Evolutionary conservation across 2,888 invertebrate genomes (phyloP), one percentile per base, ranked within the genome.

Genomic region (Syritta pipiens): DNA sequence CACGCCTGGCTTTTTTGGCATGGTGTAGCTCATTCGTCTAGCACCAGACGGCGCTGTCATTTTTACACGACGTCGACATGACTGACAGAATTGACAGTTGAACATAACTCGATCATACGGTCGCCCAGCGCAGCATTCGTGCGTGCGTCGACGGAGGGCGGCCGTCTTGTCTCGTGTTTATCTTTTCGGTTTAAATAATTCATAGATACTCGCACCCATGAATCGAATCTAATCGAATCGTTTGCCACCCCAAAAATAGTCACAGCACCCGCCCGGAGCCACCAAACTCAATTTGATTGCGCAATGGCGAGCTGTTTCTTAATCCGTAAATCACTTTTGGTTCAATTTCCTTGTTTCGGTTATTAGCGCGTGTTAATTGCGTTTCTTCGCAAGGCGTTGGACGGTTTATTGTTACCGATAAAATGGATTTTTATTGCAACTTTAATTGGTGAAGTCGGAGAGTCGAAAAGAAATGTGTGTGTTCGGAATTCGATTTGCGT

Each of bases 81-180:
- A 55, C 62, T 51, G 57, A 63, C 76, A 69, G 49, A 67, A 62
- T 49, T 76, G 76, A 69, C 76, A 69, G 63, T 46, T 59, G 57
- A 51, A 63, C 76, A 69, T 57, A 71, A 69, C 30, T 62, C 62
- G 69, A 76, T 76, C 62, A 55, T 42, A 62, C 46, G 37, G 37
- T 55, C 19, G n/a, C n/a, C 26, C 12, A 26, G 44, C 30, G 42
- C 5, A 20, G 24, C 30, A 44, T n/a, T 20, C 53, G 32, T 20
- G 53, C 53, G 35, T 44, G 48, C 12, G 24, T 17, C 44, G 65
- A 17, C 24, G 2, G 12, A 20, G 37, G n/a, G 40, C 2, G 32
- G 26, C 7, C 37, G 14, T 22, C 48, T 30, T 12, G n/a, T 49
- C 12, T 5, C 6, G 4, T 7, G 7, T 17, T 5, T 40, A 6